Evolutionary conservation across 2,113 vertebrate species (phyloP).

Genomic region (Phylloscopus whistleri): DNA sequence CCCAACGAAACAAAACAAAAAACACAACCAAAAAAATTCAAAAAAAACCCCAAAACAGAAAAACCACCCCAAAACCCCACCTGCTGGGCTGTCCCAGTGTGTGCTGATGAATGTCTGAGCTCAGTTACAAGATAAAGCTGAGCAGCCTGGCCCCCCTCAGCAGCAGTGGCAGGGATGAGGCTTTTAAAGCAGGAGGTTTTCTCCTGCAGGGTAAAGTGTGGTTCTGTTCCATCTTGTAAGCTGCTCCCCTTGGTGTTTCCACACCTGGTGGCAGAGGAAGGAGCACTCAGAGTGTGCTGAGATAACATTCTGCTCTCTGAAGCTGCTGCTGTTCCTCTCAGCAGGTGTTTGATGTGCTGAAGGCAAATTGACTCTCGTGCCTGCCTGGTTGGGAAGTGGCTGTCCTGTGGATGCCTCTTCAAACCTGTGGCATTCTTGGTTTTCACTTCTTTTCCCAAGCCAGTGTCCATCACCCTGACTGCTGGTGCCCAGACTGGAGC

Average conservation of each 20-base stretch:
- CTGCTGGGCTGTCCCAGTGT: rapidly evolving
- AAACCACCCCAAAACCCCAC: too few species aligned
- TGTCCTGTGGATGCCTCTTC: neutral
- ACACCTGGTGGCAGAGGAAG: neutral
- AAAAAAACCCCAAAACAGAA: neutral
- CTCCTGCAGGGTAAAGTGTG: neutral
- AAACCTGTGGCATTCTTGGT: neutral
- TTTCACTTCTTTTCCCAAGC: neutral
- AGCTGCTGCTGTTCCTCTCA: neutral
- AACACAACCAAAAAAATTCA: too few species aligned
- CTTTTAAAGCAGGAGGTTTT: neutral
- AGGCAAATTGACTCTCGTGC: neutral
- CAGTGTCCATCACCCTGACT: too few species aligned
- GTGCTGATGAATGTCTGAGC: neutral
- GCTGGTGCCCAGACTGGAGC: neutral
- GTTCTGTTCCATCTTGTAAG: neutral
- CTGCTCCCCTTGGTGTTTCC: neutral
- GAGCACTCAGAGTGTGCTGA: neutral
- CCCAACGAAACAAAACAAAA: neutral
- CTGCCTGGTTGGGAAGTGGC: neutral
- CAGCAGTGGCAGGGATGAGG: too few species aligned
- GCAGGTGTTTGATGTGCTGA: neutral
- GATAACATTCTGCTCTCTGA: rapidly evolving
- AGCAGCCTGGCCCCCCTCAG: neutral
- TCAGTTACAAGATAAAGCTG: rapidly evolving